Evolutionary conservation across 2,113 vertebrate genomes (phyloP).

Genomic region (Cavia aperea): DNA sequence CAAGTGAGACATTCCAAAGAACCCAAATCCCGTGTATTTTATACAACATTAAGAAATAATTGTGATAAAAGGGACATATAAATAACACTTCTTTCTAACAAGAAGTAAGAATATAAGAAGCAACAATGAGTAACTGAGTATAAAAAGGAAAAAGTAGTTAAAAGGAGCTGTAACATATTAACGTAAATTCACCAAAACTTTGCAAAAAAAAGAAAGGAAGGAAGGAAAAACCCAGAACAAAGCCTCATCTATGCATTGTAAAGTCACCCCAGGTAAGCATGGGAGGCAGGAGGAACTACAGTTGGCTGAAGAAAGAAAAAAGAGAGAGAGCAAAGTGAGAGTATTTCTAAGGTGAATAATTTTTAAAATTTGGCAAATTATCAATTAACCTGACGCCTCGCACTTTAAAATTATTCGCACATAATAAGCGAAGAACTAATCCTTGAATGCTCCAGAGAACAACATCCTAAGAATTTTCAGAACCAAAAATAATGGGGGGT

Average conservation of each 20-base stretch:
- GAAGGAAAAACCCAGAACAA: neutral
- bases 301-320: neutral
- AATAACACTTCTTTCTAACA: neutral
- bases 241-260: neutral
- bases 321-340: too few relatives aligned
- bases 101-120: neutral
- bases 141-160: neutral
- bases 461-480: slow-evolving; percentile 32
- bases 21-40: neutral
- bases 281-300: neutral
- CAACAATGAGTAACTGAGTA: neutral
- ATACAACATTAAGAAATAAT: neutral
- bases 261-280: neutral
- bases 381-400: slow-evolving; percentile 17
- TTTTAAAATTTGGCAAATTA: neutral
- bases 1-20: neutral
- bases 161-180: neutral
- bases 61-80: neutral
- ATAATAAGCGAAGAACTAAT: neutral
- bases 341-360: neutral
- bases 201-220: neutral
- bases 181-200: neutral
- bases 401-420: slow-evolving; percentile 45
- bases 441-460: neutral
- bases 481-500: slow-evolving; percentile 56